Base-by-base conservation (phyloP, 2,888 invertebrate species). In the Drosophila neotestacea region DNA sequence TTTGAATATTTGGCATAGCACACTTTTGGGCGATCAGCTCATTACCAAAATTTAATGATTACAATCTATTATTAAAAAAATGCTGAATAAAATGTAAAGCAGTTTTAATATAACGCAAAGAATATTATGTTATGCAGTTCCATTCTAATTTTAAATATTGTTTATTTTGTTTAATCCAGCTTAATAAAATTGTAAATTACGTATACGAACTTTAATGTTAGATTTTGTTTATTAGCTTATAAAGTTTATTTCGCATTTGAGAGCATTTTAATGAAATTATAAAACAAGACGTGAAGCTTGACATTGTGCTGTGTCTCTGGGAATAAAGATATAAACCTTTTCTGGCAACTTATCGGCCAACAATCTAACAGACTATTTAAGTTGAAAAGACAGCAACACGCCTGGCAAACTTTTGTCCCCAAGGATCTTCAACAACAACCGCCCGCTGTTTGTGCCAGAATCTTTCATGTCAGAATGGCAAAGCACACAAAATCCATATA, bases 401-500 rank as follows among this genome's bases (percentile, higher is more conserved):
- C 30, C n/a, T 36, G 13, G 22, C 27, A 58, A 28, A 32, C 30
- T 47, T 38, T 34, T 48, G 7, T 51, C 11, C 41, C 6, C 44
- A 63, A 38, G 55, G 41, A 63, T 59, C 13, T 61, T 22, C 54
- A 58, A 48, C 58, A 13, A 56, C 65, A 66, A 56, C 39, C 59
- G 42, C 62, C 62, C 39, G 71, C 56, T 56, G 79, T 36, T 78
- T 72, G 78, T 72, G 72, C 68, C 65, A 69, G 55, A 64, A 65
- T 73, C 56, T 63, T 47, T 47, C 65, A 44, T 63, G 60, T 55
- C 61, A 55, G 61, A 44, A 52, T 32, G 51, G 55, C 48, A 52
- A 39, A 59, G 55, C 65, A 58, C 39, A 67, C 42, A 70, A 70
- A 71, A 59, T 67, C 70, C 72, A 77, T 65, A 84, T 70, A 80